Evolutionary conservation across 2,888 invertebrate species (phyloP), one percentile per base, ranked within the genome.

Genomic region (Therioaphis trifolii): DNA sequence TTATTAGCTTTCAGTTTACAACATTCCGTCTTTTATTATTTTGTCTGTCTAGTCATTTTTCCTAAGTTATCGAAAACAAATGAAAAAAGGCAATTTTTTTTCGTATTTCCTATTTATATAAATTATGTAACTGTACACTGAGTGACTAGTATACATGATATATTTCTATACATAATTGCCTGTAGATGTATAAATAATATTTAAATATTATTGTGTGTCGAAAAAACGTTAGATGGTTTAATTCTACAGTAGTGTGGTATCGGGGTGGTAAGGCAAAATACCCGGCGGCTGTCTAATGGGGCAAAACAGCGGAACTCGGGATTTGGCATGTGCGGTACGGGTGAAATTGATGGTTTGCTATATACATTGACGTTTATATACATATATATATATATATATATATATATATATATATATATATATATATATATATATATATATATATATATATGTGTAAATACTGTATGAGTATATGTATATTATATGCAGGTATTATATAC

Each of bases 321-420:
- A 75, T 75, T 75, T 58, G 74, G 74, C 40, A 40, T 58, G 35
- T 72, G 52, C 55, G 58, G 40, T 15, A 29, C 49, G 72, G 74
- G 55, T 75, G 58, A 75, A 75, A 75, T 75, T 75, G 74, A 75
- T 75, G 74, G 74, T 75, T 75, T 12, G 21, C 40, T 40, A 55
- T 74, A 40, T 55, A 24, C 18, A 18, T 1, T 2, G 3, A 46
- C 55, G 55, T 49, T 27, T 12, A 71, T 55, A 5, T 55, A 21
- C 18, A n/a, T n/a, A 27, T 18, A 15, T 18, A 27, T 27, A 61
- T 49, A 49, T 72, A 49, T 18, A 21, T 9, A 7, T 5, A 74
- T 40, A 74, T 29, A 49, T n/a, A 71, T n/a, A n/a, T n/a, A n/a
- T n/a, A n/a, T n/a, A n/a, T 12, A 71, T 55, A 5, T 55, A 21